These are phyloP conservation scores for Danaus melanippus DNA, from an alignment of 1,140 invertebrate genomes.

Conservation along the genomic window DNA sequence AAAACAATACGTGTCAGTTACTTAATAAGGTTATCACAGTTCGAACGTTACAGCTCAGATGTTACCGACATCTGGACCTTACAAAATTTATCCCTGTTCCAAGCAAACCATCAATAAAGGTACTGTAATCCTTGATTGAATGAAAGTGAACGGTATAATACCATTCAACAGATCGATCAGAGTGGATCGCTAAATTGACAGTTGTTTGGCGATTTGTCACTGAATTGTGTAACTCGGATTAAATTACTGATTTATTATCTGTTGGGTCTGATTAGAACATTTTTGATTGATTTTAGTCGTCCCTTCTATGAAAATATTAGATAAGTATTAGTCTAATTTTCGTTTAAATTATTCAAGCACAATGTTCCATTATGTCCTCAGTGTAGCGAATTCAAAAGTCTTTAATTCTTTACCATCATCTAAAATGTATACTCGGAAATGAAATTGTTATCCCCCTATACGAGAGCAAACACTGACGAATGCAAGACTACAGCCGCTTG, in stretches of 20 bases:
- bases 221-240: constrained; percentile 15
- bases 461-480: constrained; percentile 47
- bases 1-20: too few species aligned
- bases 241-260: constrained; percentile 21
- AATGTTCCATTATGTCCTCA: too few species aligned
- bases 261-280: constrained; percentile 6
- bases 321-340: too few species aligned
- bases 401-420: constrained; percentile 20
- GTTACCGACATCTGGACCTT: too few species aligned
- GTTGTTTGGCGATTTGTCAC: constrained; percentile 25
- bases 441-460: constrained; percentile 35
- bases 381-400: not conserved
- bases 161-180: constrained; percentile 27
- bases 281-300: constrained; percentile 1
- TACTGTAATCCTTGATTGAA: constrained; percentile 25
- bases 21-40: too few species aligned
- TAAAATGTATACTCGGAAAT: constrained; percentile 24
- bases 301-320: not conserved
- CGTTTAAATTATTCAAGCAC: too few species aligned
- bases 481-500: constrained; percentile 36
- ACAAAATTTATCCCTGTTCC: not conserved
- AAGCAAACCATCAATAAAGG: constrained; percentile 12
- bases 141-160: constrained; percentile 28
- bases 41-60: too few species aligned
- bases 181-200: constrained; percentile 15